Percentiles rank a stretch among this genome's conserved stretches.
phyloP scores from a whole-genome alignment of 2,797 vertebrate genomes.

The Aplochiton taeniatus region DNA sequence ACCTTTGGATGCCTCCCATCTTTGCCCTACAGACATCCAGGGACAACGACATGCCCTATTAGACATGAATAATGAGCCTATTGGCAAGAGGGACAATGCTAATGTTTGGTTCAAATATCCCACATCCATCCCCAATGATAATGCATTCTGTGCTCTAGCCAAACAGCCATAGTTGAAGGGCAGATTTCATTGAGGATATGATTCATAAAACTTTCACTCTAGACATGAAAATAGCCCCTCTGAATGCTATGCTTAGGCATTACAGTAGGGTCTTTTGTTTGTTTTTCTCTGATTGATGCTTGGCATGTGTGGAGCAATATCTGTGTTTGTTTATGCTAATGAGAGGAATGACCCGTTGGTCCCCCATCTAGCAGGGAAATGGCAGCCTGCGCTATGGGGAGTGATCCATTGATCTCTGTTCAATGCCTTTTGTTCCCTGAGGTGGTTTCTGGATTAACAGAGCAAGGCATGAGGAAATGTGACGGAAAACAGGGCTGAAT shows the following conservation, averaged over 20 bases:
- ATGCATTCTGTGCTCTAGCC: conserved; percentile 61
- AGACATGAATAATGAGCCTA: conserved; percentile 71
- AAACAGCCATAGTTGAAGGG: conserved; percentile 58
- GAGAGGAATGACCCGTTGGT: conserved; percentile 73
- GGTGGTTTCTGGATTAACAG: conserved; percentile 59
- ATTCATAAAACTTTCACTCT: conserved; percentile 51
- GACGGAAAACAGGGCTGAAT: conserved; percentile 13
- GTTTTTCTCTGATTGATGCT: conserved; percentile 70
- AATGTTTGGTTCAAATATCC: conserved; percentile 73
- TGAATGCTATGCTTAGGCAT: conserved; percentile 49
- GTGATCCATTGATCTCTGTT: conserved; percentile 72
- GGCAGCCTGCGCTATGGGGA: conserved; percentile 72
- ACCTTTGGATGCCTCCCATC: conserved; percentile 64
- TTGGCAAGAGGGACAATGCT: conserved; percentile 68
- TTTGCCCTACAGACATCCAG: conserved; percentile 59
- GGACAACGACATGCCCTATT: conserved; percentile 62
- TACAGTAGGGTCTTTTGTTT: conserved; percentile 59
- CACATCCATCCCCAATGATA: conserved; percentile 70
- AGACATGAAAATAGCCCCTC: conserved; percentile 13
- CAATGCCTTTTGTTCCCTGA: conserved; percentile 63
- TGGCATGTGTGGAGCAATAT: conserved; percentile 50
- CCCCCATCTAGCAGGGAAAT: conserved; percentile 75
- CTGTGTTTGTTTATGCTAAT: conserved; percentile 82
- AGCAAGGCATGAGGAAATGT: conserved; percentile 50
- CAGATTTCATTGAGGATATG: conserved; percentile 57